Evolutionary conservation across 1,140 invertebrate genomes (phyloP).

Genomic region (Diplogasteroides magnus): DNA sequence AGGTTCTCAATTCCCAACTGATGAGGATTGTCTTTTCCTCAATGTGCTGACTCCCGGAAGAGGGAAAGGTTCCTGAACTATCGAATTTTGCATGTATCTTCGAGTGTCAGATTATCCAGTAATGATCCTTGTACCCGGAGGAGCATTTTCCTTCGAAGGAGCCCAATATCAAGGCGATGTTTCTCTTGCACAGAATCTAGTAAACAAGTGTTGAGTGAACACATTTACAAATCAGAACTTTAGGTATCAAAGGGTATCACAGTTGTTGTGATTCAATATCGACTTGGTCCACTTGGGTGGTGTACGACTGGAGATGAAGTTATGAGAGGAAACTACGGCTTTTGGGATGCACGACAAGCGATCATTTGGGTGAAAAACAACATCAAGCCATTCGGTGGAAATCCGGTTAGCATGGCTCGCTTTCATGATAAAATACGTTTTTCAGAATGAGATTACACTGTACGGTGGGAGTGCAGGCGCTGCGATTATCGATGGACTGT

Average conservation of each 20-base stretch:
- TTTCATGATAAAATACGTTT: not conserved
- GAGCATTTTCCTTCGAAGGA: not conserved
- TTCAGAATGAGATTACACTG: not conserved
- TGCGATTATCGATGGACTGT: not conserved
- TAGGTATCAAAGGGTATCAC: not conserved
- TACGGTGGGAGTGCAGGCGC: not conserved
- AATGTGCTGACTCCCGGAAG: too few species aligned
- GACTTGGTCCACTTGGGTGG: not conserved
- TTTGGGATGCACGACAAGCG: not conserved
- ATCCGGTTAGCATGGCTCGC: not conserved
- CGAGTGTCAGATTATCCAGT: not conserved
- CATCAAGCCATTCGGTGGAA: not conserved
- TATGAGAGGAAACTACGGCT: not conserved
- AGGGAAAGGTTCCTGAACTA: not conserved
- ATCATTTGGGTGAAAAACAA: not conserved
- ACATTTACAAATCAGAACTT: not conserved
- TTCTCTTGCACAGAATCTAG: not conserved
- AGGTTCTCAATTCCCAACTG: not conserved
- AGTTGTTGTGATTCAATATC: not conserved
- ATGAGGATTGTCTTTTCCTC: not conserved
- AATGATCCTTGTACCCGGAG: not conserved
- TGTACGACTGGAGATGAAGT: not conserved
- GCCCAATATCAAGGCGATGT: not conserved
- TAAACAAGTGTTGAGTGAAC: not conserved
- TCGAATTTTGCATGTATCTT: not conserved